Conservation (phyloP, 2,113 vertebrate genomes). For the Phrynocephalus versicolor region DNA sequence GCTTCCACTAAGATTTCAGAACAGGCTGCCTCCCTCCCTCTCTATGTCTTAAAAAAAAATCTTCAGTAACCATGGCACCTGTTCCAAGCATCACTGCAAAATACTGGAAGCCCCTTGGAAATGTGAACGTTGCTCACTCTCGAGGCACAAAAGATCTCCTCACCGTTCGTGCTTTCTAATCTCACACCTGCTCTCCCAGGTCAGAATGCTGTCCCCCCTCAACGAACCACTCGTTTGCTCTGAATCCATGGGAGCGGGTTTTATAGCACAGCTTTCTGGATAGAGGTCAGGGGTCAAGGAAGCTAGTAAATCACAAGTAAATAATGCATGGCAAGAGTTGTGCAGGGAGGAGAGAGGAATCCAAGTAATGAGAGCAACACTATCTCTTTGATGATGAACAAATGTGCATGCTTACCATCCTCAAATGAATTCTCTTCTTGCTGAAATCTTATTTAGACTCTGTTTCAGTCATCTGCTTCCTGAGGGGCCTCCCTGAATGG, state of each 20-base stretch:
- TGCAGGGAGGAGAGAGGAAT: slow-evolving; percentile 35
- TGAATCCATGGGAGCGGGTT: slow-evolving; percentile 52
- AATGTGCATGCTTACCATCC: slow-evolving; percentile 60
- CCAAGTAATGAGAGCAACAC: slow-evolving; percentile 47
- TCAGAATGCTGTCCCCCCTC: slow-evolving; percentile 14
- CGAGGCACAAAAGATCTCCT: slow-evolving; percentile 24
- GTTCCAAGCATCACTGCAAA: background rate
- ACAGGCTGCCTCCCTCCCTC: too few relatives aligned
- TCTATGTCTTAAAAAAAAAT: background rate
- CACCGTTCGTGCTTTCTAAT: slow-evolving; percentile 26
- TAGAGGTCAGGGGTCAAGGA: slow-evolving; percentile 67
- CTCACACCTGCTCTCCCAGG: slow-evolving; percentile 61
- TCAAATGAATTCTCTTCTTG: slow-evolving; percentile 32
- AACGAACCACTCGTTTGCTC: background rate
- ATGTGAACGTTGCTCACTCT: slow-evolving; percentile 14
- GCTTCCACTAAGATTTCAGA: background rate
- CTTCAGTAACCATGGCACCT: background rate
- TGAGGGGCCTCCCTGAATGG: slow-evolving; percentile 37
- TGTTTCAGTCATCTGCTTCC: slow-evolving; percentile 51
- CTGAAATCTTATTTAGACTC: slow-evolving; percentile 49
- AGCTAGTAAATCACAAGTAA: slow-evolving; percentile 67
- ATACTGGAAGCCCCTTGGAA: background rate
- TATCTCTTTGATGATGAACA: slow-evolving; percentile 62
- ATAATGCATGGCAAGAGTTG: slow-evolving; percentile 21
- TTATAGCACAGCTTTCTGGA: slow-evolving; percentile 50